phyloP scores from a whole-genome alignment of 1,140 invertebrate species.

The Scaptomyza pallida region DNA sequence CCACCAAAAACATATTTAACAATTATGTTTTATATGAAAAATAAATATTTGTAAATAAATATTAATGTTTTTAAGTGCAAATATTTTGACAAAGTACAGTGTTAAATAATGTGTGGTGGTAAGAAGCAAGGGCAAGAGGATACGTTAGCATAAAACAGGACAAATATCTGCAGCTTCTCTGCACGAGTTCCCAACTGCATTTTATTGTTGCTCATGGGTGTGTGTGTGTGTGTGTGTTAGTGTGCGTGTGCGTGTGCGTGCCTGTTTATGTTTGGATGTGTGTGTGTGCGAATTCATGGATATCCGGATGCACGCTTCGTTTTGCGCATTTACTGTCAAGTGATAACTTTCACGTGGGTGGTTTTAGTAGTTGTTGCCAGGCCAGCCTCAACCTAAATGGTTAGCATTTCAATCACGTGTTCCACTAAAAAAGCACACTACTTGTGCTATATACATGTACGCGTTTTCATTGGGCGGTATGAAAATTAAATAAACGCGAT shows the following conservation, averaged over 20 bases:
- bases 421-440: conserved; percentile 43
- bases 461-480: too few species aligned
- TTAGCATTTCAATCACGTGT: conserved; percentile 21
- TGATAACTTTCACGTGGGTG: conserved; percentile 76
- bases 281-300: conserved; percentile 49
- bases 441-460: conserved; percentile 32
- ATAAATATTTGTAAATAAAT: too few species aligned
- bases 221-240: conserved; percentile 5
- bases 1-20: too few species aligned
- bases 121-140: background rate
- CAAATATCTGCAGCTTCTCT: conserved; percentile 51
- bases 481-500: too few species aligned
- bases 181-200: conserved; percentile 66
- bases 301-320: conserved; percentile 60
- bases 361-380: conserved; percentile 61
- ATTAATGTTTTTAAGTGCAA: background rate
- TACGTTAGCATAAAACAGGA: conserved; percentile 17
- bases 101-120: background rate
- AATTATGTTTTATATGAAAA: too few species aligned
- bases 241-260: conserved; percentile 21
- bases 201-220: conserved; percentile 61
- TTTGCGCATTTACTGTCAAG: conserved; percentile 70
- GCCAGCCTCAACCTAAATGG: background rate
- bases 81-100: background rate
- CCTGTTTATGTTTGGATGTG: conserved; percentile 21